These are phyloP conservation scores for Copsychus sechellarum DNA, from an alignment of 2,113 vertebrate genomes.

Conservation along the genomic window DNA sequence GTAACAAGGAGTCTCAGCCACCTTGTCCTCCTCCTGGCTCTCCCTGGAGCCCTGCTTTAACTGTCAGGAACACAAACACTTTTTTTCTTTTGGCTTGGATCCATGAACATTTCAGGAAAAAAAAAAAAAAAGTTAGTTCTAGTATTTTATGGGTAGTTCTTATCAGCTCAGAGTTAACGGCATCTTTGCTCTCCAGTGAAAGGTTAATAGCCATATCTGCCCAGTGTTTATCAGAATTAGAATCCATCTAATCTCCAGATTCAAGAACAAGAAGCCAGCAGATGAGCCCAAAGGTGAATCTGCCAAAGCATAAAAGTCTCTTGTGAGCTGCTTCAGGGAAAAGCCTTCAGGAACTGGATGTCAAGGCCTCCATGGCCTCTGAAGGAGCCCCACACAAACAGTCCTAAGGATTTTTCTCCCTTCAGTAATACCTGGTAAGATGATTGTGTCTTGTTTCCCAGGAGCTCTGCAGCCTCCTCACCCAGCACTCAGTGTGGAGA, in stretches of 20 bases:
- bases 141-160: conserved; percentile 24
- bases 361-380: background rate
- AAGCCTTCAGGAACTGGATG: background rate
- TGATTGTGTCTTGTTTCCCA: background rate
- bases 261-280: background rate
- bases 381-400: background rate
- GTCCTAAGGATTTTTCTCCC: background rate
- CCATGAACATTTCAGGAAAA: background rate
- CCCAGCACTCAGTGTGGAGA: background rate
- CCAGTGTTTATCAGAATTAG: background rate
- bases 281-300: conserved; percentile 54
- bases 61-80: background rate
- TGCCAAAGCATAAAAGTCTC: background rate
- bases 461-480: background rate
- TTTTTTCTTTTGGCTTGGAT: background rate
- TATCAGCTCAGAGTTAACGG: conserved; percentile 44
- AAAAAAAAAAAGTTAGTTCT: background rate
- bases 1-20: background rate
- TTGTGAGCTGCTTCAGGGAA: conserved; percentile 3
- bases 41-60: background rate
- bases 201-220: conserved; percentile 29
- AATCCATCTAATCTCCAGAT: conserved; percentile 28
- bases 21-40: background rate
- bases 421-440: background rate
- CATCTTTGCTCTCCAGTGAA: conserved; percentile 26